Evolutionary conservation across 2,113 vertebrate species (phyloP).

Genomic region (Kryptolebias marmoratus): DNA sequence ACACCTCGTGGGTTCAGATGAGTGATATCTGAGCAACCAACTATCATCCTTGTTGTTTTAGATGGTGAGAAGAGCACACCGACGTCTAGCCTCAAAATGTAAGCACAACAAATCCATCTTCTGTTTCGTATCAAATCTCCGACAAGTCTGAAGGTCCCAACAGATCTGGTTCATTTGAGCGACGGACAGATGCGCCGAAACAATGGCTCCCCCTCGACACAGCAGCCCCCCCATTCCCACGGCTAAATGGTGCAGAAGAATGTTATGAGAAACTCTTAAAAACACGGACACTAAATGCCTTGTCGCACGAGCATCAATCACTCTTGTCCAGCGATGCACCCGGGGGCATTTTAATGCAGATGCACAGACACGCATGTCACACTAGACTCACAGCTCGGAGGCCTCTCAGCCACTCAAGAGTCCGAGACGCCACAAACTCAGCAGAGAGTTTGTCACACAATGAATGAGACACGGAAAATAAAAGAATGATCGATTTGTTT

Average conservation of each 20-base stretch:
- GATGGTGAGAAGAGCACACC: too few species aligned
- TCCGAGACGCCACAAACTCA: slow-evolving; percentile 3
- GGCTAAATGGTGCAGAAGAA: slow-evolving; percentile 39
- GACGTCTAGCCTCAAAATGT: not conserved
- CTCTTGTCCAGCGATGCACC: slow-evolving; percentile 33
- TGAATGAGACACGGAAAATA: slow-evolving; percentile 10
- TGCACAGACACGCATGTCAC: not conserved
- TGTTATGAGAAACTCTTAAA: slow-evolving; percentile 43
- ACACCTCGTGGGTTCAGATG: too few species aligned
- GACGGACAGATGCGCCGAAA: not conserved
- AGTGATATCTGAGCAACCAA: too few species aligned
- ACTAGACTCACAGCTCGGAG: slow-evolving; percentile 6
- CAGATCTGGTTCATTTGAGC: not conserved
- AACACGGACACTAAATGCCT: slow-evolving; percentile 35
- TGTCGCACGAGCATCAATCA: slow-evolving; percentile 60
- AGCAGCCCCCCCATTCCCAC: not conserved
- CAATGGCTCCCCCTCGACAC: not conserved
- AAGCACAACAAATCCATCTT: not conserved
- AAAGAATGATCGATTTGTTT: slow-evolving; percentile 7
- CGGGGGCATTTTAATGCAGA: slow-evolving; percentile 37
- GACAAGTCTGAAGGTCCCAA: not conserved
- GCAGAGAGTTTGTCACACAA: slow-evolving; percentile 11
- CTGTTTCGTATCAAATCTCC: not conserved
- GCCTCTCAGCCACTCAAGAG: slow-evolving; percentile 19
- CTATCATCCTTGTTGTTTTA: too few species aligned